Conservation (phyloP, 2,888 invertebrate species). For the Schizotus pectinicornis region DNA sequence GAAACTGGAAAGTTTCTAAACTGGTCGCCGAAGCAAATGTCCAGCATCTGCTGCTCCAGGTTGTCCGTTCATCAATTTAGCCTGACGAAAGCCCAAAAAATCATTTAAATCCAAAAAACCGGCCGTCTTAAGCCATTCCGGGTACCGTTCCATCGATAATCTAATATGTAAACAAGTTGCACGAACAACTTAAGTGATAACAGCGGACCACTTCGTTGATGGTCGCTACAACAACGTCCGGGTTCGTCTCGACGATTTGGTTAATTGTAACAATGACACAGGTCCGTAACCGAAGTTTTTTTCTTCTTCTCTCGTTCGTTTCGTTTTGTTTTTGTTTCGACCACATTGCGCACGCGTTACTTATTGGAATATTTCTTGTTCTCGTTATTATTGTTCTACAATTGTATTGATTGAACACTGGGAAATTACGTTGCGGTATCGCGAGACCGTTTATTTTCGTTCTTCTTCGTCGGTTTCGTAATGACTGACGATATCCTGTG, state of each 20-base stretch:
- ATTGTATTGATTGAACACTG: slow-evolving; percentile 48
- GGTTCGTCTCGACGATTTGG: slow-evolving; percentile 23
- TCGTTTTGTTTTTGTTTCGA: no score
- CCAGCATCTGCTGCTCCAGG: no score
- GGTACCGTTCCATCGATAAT: slow-evolving; percentile 38
- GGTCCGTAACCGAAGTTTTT: slow-evolving; percentile 36
- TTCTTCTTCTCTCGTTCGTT: slow-evolving; percentile 41
- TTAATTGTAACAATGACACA: slow-evolving; percentile 40
- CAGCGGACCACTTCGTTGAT: slow-evolving; percentile 29
- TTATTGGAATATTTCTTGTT: slow-evolving; percentile 39
- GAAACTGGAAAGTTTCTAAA: no score
- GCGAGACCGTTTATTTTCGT: slow-evolving; percentile 30
- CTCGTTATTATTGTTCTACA: slow-evolving; percentile 25
- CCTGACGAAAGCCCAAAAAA: background rate
- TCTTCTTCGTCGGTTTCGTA: slow-evolving; percentile 38
- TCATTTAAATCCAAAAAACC: background rate
- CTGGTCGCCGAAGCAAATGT: no score
- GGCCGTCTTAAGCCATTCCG: slow-evolving; percentile 37
- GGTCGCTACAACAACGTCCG: slow-evolving; percentile 10
- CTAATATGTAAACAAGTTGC: slow-evolving; percentile 44
- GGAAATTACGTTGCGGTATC: slow-evolving; percentile 37
- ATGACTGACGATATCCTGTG: slow-evolving; percentile 41
- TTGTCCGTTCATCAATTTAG: no score
- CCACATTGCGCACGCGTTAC: slow-evolving; percentile 47
- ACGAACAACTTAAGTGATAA: slow-evolving; percentile 43